phyloP scores from a whole-genome alignment of 2,888 invertebrate genomes.

The Nematopogon swammerdamellus region DNA sequence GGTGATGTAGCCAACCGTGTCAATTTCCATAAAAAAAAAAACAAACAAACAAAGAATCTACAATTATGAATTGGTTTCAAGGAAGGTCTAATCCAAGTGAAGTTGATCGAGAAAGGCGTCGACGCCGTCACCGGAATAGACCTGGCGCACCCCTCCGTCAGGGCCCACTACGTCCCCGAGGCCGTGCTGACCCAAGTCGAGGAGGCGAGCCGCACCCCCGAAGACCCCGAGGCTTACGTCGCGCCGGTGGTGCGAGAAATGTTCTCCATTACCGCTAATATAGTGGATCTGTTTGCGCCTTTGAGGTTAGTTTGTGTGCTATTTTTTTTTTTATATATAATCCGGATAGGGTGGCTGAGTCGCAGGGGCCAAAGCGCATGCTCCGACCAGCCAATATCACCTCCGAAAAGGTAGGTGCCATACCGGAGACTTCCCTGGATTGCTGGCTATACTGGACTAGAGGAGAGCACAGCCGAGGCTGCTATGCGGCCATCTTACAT shows the following conservation, averaged over 20 bases:
- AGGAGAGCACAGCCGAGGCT: too few species aligned
- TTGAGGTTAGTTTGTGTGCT: constrained; percentile 46
- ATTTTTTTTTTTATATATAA: not conserved
- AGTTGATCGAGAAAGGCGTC: constrained; percentile 74
- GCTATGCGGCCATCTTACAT: too few species aligned
- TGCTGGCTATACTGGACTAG: too few species aligned
- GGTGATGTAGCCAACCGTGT: too few species aligned
- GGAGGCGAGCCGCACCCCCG: constrained; percentile 15
- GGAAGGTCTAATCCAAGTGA: constrained; percentile 60
- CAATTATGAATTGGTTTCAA: too few species aligned
- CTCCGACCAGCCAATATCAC: too few species aligned
- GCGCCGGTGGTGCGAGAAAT: constrained; percentile 64
- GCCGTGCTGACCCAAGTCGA: constrained; percentile 13
- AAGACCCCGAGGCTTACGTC: constrained; percentile 19
- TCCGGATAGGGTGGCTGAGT: too few species aligned
- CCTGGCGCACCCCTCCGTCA: constrained; percentile 56
- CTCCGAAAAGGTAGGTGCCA: too few species aligned
- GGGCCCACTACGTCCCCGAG: constrained; percentile 17
- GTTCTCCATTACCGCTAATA: constrained; percentile 64
- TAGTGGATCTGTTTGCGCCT: constrained; percentile 59
- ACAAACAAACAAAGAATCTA: too few species aligned
- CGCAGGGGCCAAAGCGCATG: too few species aligned
- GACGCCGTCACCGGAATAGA: constrained; percentile 70
- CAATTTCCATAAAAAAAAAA: too few species aligned
- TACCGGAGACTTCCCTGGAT: too few species aligned